Percentiles rank a stretch among this genome's conserved stretches.
Conservation (phyloP, 2,797 vertebrate genomes). For the Austrolebias charrua region DNA sequence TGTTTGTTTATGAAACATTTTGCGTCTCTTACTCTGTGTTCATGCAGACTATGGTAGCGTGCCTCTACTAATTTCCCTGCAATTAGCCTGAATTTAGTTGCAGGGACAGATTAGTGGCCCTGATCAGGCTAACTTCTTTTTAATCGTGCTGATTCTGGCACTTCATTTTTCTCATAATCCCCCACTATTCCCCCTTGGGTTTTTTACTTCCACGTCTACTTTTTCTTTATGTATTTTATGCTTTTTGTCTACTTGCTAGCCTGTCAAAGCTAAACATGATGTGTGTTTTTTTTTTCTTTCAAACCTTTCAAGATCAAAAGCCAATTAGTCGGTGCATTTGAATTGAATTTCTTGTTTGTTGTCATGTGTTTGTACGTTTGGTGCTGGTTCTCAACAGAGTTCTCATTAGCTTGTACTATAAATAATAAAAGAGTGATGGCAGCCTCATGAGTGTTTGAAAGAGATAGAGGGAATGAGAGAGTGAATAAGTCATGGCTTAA, state of each 20-base stretch:
- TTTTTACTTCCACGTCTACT: constrained; percentile 14
- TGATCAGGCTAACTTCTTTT: constrained; percentile 59
- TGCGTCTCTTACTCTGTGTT: constrained; percentile 19
- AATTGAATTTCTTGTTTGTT: constrained; percentile 21
- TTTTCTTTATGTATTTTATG: constrained; percentile 6
- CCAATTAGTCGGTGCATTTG: constrained; percentile 44
- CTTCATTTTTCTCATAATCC: constrained; percentile 41
- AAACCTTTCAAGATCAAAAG: constrained; percentile 1
- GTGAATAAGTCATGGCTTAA: constrained; percentile 29
- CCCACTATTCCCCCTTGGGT: constrained; percentile 21
- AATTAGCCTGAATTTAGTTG: constrained; percentile 47
- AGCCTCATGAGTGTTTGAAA: constrained; percentile 9
- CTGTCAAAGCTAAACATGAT: constrained; percentile 8
- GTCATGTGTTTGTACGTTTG: constrained; percentile 14
- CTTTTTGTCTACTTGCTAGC: constrained; percentile 46
- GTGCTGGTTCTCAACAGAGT: constrained; percentile 43
- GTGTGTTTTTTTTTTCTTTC: constrained; percentile 18
- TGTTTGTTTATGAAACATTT: constrained; percentile 34
- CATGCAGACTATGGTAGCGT: constrained; percentile 54
- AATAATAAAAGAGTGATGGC: constrained; percentile 47
- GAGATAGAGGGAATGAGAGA: constrained; percentile 18
- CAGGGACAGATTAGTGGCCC: constrained; percentile 49
- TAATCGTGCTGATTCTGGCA: constrained; percentile 66
- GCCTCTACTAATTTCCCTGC: constrained; percentile 35
- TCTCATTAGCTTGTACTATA: constrained; percentile 42